Evolutionary conservation across 2,888 invertebrate genomes (phyloP).

Genomic region (Clanis bilineata): DNA sequence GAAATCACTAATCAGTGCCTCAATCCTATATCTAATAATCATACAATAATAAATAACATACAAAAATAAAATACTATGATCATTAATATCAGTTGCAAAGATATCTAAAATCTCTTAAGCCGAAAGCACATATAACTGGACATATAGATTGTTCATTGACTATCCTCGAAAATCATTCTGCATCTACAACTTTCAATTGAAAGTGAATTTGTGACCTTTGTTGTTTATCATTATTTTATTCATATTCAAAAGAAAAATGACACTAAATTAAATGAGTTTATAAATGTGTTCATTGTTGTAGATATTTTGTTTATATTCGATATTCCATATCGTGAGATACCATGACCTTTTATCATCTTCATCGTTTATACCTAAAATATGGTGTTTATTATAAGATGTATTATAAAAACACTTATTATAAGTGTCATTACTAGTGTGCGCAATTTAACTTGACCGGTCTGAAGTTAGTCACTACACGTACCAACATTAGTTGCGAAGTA

Average conservation of each 20-base stretch:
- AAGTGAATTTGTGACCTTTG: too few species aligned
- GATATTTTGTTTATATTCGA: too few species aligned
- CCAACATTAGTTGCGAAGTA: too few species aligned
- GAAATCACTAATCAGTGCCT: neutral
- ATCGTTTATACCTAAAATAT: neutral
- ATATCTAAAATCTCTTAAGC: neutral
- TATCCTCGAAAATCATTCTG: too few species aligned
- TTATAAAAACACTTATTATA: neutral
- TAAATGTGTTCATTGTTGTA: too few species aligned
- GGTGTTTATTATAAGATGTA: too few species aligned
- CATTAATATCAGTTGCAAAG: neutral
- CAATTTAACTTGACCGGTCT: neutral
- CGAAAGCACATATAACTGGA: neutral
- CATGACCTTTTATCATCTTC: too few species aligned
- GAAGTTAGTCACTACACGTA: neutral
- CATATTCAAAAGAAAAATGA: too few species aligned
- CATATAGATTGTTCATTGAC: too few species aligned
- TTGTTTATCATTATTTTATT: neutral
- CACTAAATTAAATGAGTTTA: too few species aligned
- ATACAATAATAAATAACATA: conserved; percentile 30
- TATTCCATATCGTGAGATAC: too few species aligned
- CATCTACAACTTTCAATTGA: too few species aligned
- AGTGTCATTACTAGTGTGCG: neutral
- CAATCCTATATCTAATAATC: conserved; percentile 20
- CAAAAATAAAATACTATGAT: conserved; percentile 17